Evolutionary conservation across 1,140 invertebrate species (phyloP).

Genomic region (Trichomalopsis sarcophagae): DNA sequence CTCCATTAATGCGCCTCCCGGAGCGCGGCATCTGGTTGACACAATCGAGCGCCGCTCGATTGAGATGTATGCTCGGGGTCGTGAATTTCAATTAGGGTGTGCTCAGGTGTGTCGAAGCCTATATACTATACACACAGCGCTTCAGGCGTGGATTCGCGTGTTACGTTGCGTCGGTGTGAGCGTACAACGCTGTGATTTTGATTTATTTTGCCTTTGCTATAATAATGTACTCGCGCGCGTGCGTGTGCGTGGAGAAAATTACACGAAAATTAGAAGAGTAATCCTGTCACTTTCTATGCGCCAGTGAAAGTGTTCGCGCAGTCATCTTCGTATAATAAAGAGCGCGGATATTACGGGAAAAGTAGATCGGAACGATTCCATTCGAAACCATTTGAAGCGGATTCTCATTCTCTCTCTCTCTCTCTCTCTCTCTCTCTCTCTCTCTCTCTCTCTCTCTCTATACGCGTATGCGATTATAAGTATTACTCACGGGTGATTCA

Average conservation of each 20-base stretch:
- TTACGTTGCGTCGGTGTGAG: too few species aligned
- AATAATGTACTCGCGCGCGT: neutral
- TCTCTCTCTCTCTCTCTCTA: neutral
- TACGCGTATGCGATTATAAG: neutral
- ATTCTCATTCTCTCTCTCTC: neutral
- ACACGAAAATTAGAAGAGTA: neutral
- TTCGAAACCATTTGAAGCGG: neutral
- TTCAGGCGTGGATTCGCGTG: too few species aligned
- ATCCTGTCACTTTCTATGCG: neutral
- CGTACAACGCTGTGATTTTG: too few species aligned
- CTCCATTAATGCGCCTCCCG: neutral
- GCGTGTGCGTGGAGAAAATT: neutral
- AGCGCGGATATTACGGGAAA: too few species aligned
- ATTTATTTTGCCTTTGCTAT: too few species aligned
- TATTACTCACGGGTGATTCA: neutral
- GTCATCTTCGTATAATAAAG: too few species aligned
- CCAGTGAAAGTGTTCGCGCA: too few species aligned
- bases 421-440: too few species aligned
- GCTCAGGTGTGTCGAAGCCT: neutral
- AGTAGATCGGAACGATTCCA: too few species aligned
- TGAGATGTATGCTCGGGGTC: neutral
- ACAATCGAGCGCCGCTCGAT: conserved; percentile 10
- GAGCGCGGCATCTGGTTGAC: neutral
- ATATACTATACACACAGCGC: neutral
- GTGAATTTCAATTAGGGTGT: conserved; percentile 24